Evolutionary conservation across 2,797 vertebrate species (phyloP).

Genomic region (Brotula barbata): DNA sequence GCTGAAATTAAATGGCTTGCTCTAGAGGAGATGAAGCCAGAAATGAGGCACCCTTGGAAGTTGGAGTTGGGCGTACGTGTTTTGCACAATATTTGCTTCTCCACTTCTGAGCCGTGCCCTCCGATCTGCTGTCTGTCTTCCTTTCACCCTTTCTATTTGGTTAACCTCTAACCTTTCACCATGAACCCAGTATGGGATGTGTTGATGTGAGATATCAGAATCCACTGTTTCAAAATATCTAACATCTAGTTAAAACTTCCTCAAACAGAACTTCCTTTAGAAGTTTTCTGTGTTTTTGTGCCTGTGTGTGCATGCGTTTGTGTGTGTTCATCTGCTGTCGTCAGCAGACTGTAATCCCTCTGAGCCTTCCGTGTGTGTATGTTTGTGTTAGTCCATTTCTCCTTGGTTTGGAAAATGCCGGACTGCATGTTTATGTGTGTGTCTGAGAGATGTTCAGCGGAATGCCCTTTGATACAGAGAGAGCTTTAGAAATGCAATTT

Average conservation of each 20-base stretch:
- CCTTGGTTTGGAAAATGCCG: conserved; percentile 82
- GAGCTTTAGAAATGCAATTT: conserved; percentile 99
- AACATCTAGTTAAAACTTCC: conserved; percentile 61
- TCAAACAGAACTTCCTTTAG: conserved; percentile 70
- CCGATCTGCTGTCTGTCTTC: conserved; percentile 7
- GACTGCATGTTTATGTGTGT: conserved; percentile 79
- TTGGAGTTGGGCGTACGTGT: conserved; percentile 40
- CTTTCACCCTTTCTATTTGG: conserved; percentile 5
- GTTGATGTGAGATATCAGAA: conserved; percentile 14
- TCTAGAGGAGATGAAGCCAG: conserved; percentile 64
- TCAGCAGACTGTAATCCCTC: conserved; percentile 98
- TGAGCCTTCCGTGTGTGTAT: conserved; percentile 80
- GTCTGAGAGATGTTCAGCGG: conserved; percentile 90
- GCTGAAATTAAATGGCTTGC: conserved; percentile 69
- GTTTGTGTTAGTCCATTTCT: conserved; percentile 72
- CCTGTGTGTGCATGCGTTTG: conserved; percentile 43
- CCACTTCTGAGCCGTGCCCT: conserved; percentile 9
- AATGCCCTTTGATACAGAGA: conserved; percentile 92
- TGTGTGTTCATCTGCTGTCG: conserved; percentile 84
- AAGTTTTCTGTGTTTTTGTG: conserved; percentile 73
- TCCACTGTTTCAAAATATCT: conserved; percentile 32
- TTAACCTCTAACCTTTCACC: conserved; percentile 5
- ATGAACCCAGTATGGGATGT: not conserved
- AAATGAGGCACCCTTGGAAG: conserved; percentile 51
- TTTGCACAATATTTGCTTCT: conserved; percentile 54